Evolutionary conservation across 2,113 vertebrate genomes (phyloP).

Genomic region (Podarcis cretensis): DNA sequence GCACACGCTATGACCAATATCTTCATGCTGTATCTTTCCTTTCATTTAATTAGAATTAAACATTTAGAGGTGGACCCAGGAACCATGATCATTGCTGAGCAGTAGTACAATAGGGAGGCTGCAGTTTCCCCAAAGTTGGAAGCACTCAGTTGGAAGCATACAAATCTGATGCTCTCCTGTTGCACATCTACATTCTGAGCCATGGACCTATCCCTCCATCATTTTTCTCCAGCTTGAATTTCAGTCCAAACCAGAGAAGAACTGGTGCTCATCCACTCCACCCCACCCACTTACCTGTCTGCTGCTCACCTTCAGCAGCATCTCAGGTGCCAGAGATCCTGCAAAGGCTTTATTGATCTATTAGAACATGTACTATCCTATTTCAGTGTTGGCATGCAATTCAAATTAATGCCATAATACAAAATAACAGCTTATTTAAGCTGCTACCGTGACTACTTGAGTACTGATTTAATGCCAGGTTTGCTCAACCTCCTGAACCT

Average conservation of each 20-base stretch:
- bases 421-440: too few relatives aligned
- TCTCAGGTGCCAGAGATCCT: neutral
- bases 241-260: neutral
- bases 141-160: neutral
- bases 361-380: too few relatives aligned
- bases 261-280: neutral
- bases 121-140: too few relatives aligned
- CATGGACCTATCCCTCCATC: too few relatives aligned
- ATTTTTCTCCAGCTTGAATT: neutral
- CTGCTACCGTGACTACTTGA: neutral
- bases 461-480: neutral
- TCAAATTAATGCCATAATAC: too few relatives aligned
- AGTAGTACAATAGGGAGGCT: neutral
- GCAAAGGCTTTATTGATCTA: neutral
- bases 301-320: neutral
- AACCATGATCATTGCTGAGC: neutral
- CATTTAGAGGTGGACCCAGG: neutral
- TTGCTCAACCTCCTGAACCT: neutral
- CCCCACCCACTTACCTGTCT: neutral
- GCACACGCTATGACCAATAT: neutral
- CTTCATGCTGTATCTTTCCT: neutral
- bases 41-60: neutral
- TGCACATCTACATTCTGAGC: neutral
- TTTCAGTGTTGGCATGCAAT: too few relatives aligned
- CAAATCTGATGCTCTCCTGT: neutral